These are phyloP conservation scores for Spondyliosoma cantharus DNA, from an alignment of 2,797 vertebrate species.

Conservation along the genomic window DNA sequence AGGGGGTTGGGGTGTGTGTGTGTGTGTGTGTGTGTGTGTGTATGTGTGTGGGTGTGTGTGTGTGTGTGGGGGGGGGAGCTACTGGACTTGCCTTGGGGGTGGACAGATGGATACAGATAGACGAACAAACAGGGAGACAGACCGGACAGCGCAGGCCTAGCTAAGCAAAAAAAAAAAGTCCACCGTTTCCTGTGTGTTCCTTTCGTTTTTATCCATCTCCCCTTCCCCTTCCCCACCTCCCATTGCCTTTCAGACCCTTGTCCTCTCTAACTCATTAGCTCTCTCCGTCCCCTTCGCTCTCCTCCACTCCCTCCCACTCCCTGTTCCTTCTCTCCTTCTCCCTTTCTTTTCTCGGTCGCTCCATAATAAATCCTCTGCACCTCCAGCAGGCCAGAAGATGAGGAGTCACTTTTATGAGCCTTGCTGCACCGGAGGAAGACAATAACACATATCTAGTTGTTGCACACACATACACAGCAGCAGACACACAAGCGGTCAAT, in stretches of 20 bases:
- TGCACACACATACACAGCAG: not conserved
- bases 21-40: too few relatives aligned
- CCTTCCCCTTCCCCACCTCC: constrained; percentile 49
- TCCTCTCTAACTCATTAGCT: constrained; percentile 68
- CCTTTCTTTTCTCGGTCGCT: constrained; percentile 58
- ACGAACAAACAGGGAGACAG: constrained; percentile 32
- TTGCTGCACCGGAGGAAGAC: constrained; percentile 70
- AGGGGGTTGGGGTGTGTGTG: not conserved
- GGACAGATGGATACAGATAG: constrained; percentile 45
- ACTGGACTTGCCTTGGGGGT: constrained; percentile 10
- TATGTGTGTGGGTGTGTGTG: too few relatives aligned
- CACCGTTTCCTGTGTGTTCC: constrained; percentile 17
- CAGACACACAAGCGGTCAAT: constrained; percentile 46
- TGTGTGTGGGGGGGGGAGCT: too few relatives aligned
- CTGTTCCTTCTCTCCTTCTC: constrained; percentile 44
- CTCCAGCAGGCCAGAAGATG: constrained; percentile 59
- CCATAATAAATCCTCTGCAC: constrained; percentile 77
- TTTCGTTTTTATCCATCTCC: constrained; percentile 41
- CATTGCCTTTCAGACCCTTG: constrained; percentile 49
- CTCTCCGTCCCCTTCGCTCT: constrained; percentile 44
- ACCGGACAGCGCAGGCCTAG: constrained; percentile 7
- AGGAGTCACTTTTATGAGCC: constrained; percentile 78
- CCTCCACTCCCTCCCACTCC: constrained; percentile 60
- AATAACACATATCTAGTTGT: constrained; percentile 66
- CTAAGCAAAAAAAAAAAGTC: constrained; percentile 23